These are phyloP conservation scores for Psilopsiagon aurifrons DNA, from an alignment of 2,113 vertebrate species.

Conservation along the genomic window DNA sequence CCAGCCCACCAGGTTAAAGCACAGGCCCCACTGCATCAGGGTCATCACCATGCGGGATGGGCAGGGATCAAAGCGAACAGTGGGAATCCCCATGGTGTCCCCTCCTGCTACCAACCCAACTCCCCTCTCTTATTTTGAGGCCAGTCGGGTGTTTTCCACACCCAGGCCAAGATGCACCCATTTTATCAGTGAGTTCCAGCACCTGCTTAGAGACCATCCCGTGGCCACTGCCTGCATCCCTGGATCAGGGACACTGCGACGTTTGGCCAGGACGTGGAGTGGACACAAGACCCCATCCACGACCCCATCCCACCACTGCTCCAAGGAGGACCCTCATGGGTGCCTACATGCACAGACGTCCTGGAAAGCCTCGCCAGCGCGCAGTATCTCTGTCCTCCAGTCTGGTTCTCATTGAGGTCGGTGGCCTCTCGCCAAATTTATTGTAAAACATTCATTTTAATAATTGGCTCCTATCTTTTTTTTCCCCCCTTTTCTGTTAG, in stretches of 20 bases:
- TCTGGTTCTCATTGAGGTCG: slow-evolving; percentile 71
- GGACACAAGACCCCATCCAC: accelerated
- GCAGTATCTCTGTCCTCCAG: neutral
- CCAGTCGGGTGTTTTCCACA: neutral
- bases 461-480: slow-evolving; percentile 56
- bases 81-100: accelerated
- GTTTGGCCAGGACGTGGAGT: accelerated
- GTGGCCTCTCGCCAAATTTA: slow-evolving; percentile 68
- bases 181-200: neutral
- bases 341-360: neutral
- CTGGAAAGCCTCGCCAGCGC: neutral
- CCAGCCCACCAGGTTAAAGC: neutral
- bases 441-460: slow-evolving; percentile 70
- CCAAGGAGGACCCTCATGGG: neutral
- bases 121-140: neutral
- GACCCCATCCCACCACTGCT: neutral
- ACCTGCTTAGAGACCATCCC: neutral
- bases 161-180: neutral
- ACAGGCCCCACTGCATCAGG: neutral
- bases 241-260: accelerated
- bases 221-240: accelerated
- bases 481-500: neutral
- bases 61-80: accelerated
- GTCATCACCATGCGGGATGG: neutral
- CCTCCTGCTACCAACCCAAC: neutral